phyloP scores from a whole-genome alignment of 2,113 vertebrate genomes.

The Corythornis madagascariensis region DNA sequence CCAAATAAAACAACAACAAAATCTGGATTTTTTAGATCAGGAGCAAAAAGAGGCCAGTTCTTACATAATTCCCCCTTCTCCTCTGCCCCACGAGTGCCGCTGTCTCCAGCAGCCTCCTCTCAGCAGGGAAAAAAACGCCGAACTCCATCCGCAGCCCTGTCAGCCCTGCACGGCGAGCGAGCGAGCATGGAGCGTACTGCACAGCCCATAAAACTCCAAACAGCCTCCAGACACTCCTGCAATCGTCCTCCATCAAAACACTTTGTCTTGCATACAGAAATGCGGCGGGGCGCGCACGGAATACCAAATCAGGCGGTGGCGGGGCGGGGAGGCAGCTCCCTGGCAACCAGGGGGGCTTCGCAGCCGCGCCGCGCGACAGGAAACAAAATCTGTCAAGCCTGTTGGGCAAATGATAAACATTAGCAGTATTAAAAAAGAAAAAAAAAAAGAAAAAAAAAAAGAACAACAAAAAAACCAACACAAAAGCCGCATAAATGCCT shows the following conservation, averaged over 20 bases:
- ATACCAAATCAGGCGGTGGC: slow-evolving; percentile 99
- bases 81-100: slow-evolving; percentile 76
- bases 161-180: slow-evolving; percentile 9
- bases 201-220: slow-evolving; percentile 97
- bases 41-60: neutral
- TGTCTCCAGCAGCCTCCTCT: slow-evolving; percentile 71
- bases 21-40: neutral
- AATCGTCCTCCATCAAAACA: slow-evolving; percentile 99
- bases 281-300: slow-evolving; percentile 92
- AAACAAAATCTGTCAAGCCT: slow-evolving; percentile 85
- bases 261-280: slow-evolving; percentile 99
- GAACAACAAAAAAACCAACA: neutral
- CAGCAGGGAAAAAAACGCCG: slow-evolving; percentile 81
- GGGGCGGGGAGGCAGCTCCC: slow-evolving; percentile 94
- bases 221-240: slow-evolving; percentile 94
- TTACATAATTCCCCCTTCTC: slow-evolving; percentile 41
- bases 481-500: slow-evolving; percentile 72
- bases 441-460: neutral
- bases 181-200: slow-evolving; percentile 81
- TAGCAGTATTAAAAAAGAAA: slow-evolving; percentile 74
- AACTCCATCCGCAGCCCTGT: slow-evolving; percentile 76
- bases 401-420: slow-evolving; percentile 88
- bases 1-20: neutral
- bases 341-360: slow-evolving; percentile 94
- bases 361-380: slow-evolving; percentile 88